Evolutionary conservation across 2,113 vertebrate species (phyloP), one percentile per base, ranked within the genome.

Genomic region (Brachionichthys hirsutus): DNA sequence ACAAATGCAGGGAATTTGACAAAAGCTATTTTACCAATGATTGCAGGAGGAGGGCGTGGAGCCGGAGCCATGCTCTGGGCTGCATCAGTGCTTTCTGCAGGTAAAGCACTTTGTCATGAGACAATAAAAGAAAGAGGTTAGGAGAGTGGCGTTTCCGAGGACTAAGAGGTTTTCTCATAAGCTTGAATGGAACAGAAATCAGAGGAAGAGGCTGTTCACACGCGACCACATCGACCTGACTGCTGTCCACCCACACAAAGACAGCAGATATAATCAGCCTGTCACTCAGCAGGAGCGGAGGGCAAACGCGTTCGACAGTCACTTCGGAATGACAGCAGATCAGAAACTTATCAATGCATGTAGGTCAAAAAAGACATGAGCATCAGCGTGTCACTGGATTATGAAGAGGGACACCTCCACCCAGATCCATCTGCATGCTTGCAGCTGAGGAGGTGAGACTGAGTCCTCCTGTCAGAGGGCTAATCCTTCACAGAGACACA

Each of bases 401-500:
- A 68, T 12, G 12, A 52, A 67, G 9, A 7, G 47, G 34, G 40
- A 20, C 6, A 70, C 69, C 45, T 69, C 45, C 54, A 66, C 67
- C 22, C 41, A 9, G 46, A 52, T 56, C 54, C 44, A 43, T 62
- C 76, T 73, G 57, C 16, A 34, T 52, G 79, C 45, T n/a, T 34
- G 71, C 63, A 50, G 70, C 77, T 59, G 73, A 77, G 70, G 62
- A 52, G 68, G 77, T 75, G 82, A 75, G 74, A 76, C 73, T 61
- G 71, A 77, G 75, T 68, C 57, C 61, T 54, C 44, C 68, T 75
- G 77, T 84, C 74, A 70, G 57, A 75, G 56, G 52, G 24, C 70
- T 84, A 81, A 84, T 84, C 79, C 79, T 48, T 77, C 63, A 52
- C 67, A 56, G 57, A 66, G 71, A 78, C 81, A 56, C 53, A 84